These are phyloP conservation scores for Caenorhabditis sinica DNA, from an alignment of 2,888 invertebrate genomes.

Conservation along the genomic window DNA sequence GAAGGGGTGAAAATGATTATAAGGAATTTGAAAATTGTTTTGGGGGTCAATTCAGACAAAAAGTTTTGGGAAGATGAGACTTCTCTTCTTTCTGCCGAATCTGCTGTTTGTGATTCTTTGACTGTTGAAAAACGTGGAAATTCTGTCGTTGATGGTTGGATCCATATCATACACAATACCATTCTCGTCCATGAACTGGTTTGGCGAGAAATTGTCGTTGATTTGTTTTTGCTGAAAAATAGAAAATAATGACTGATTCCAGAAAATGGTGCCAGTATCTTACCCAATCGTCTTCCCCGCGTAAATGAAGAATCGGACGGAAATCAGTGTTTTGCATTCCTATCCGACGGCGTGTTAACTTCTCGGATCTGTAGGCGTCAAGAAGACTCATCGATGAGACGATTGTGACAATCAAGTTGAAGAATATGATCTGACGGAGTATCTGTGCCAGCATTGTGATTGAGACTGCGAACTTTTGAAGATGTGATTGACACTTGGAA, in stretches of 20 bases:
- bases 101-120: constrained; percentile 58
- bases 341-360: constrained; percentile 65
- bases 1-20: constrained; percentile 2
- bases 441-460: constrained; percentile 48
- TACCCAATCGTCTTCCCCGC: constrained; percentile 76
- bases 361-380: constrained; percentile 70
- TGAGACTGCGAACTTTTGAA: constrained; percentile 10
- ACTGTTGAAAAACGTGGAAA: constrained; percentile 65
- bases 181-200: constrained; percentile 75
- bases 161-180: constrained; percentile 73
- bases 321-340: constrained; percentile 71
- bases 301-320: constrained; percentile 69
- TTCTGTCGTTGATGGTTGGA: constrained; percentile 70
- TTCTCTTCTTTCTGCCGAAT: constrained; percentile 66
- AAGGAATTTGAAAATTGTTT: not conserved
- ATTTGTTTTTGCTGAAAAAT: constrained; percentile 71
- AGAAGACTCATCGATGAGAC: constrained; percentile 70
- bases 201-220: constrained; percentile 67
- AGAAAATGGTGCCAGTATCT: constrained; percentile 2
- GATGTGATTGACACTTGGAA: constrained; percentile 10
- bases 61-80: constrained; percentile 56
- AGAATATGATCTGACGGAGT: constrained; percentile 50
- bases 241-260: not conserved
- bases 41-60: constrained; percentile 24
- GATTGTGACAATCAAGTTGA: constrained; percentile 48